Percentiles rank a stretch among this genome's conserved stretches.
These are phyloP conservation scores for Atherix ibis DNA, from an alignment of 2,888 invertebrate species.

Conservation along the genomic window DNA sequence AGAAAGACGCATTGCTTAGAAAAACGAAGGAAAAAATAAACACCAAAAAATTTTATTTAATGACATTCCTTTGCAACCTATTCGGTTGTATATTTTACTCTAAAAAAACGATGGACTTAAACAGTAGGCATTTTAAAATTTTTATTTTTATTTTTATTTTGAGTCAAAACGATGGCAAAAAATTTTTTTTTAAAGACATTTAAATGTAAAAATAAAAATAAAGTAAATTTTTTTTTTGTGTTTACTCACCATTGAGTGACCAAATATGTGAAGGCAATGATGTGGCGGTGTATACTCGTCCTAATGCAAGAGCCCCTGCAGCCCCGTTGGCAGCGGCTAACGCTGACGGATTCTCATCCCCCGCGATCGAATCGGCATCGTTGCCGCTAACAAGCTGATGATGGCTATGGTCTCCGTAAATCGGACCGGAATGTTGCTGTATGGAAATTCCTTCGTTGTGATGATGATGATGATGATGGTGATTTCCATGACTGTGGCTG, in stretches of 20 bases:
- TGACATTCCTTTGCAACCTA: too few species aligned
- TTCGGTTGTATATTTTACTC: too few species aligned
- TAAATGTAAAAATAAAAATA: too few species aligned
- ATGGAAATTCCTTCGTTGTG: conserved; percentile 22
- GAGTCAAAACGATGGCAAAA: too few species aligned
- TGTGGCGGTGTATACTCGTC: conserved; percentile 73
- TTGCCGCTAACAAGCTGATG: conserved; percentile 7
- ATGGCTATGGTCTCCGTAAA: conserved; percentile 38
- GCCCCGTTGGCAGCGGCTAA: conserved; percentile 19
- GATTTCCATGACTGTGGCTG: conserved; percentile 13
- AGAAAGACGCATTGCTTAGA: too few species aligned
- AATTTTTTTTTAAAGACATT: too few species aligned
- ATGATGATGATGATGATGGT: conserved; percentile 35
- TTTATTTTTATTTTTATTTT: too few species aligned
- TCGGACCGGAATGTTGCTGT: conserved; percentile 14
- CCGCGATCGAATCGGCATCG: conserved; percentile 36
- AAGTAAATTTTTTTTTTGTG: too few species aligned
- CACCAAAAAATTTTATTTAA: too few species aligned
- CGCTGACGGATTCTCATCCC: conserved; percentile 32
- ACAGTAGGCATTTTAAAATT: too few species aligned
- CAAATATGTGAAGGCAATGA: conserved; percentile 84
- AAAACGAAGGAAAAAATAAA: too few species aligned
- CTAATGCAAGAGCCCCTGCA: conserved; percentile 39
- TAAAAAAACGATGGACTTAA: too few species aligned
- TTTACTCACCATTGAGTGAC: conserved; percentile 69